A percentile compares a stretch with the other conserved stretches of the same genome.
Conservation (phyloP, 2,888 invertebrate species). For the Toxonevra muliebris region DNA sequence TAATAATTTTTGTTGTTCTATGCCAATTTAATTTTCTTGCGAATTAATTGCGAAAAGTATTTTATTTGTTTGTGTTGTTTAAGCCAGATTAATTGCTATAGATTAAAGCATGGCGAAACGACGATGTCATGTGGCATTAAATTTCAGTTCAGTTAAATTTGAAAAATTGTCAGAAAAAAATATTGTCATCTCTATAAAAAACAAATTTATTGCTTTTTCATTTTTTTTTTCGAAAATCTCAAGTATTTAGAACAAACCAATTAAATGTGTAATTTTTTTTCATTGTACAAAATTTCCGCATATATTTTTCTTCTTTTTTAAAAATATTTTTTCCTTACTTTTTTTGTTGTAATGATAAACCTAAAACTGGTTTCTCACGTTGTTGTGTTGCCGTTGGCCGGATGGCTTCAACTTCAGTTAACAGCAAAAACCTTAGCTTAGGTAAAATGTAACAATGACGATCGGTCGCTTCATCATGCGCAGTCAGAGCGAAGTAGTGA, state of each 20-base stretch:
- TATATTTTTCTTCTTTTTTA: too few species aligned
- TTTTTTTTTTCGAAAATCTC: background rate
- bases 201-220: background rate
- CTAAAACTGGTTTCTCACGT: too few species aligned
- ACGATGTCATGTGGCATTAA: too few species aligned
- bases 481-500: too few species aligned
- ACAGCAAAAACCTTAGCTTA: background rate
- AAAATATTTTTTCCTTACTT: too few species aligned
- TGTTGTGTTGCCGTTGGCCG: too few species aligned
- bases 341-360: too few species aligned
- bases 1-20: background rate
- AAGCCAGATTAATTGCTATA: constrained; percentile 49
- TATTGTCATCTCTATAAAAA: background rate
- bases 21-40: background rate
- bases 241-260: constrained; percentile 12
- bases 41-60: background rate
- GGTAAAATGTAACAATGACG: background rate
- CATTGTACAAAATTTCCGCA: too few species aligned
- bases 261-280: constrained; percentile 1
- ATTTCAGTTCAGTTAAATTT: too few species aligned
- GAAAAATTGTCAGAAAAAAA: background rate
- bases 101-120: constrained; percentile 39
- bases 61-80: constrained; percentile 24
- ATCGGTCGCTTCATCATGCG: background rate
- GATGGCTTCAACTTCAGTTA: too few species aligned